These are phyloP conservation scores for Microchrysa polita DNA, from an alignment of 2,888 invertebrate genomes.

Conservation along the genomic window DNA sequence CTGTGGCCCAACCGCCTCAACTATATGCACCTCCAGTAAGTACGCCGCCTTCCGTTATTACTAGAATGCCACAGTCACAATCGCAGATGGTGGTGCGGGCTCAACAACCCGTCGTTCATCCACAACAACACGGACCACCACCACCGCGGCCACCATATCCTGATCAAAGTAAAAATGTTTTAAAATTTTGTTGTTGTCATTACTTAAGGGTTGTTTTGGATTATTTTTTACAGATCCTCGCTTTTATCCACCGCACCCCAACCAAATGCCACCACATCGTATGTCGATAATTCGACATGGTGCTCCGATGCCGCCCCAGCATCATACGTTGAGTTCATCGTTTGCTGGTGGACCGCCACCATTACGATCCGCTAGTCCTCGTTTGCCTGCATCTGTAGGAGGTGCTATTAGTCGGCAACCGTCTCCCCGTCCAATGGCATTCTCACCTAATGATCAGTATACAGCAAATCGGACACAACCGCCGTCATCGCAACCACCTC, in stretches of 20 bases:
- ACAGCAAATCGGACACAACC: slow-evolving; percentile 51
- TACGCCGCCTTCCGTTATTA: slow-evolving; percentile 69
- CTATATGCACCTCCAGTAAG: slow-evolving; percentile 64
- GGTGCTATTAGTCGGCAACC: slow-evolving; percentile 31
- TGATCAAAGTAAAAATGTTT: slow-evolving; percentile 54
- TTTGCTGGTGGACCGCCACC: slow-evolving; percentile 61
- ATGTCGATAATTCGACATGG: slow-evolving; percentile 40
- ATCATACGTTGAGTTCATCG: slow-evolving; percentile 58
- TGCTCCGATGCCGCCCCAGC: slow-evolving; percentile 47
- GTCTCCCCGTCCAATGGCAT: slow-evolving; percentile 37
- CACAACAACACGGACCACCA: neutral
- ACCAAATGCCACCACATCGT: slow-evolving; percentile 47
- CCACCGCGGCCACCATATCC: slow-evolving; percentile 51
- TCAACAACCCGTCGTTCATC: neutral
- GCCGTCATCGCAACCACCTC: slow-evolving; percentile 51
- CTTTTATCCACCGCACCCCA: slow-evolving; percentile 47
- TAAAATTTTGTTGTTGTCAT: slow-evolving; percentile 3
- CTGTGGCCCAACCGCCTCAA: slow-evolving; percentile 66
- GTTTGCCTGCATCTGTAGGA: slow-evolving; percentile 32
- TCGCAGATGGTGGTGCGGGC: neutral
- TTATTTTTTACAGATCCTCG: slow-evolving; percentile 45
- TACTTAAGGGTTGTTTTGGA: slow-evolving; percentile 1
- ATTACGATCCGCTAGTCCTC: slow-evolving; percentile 45
- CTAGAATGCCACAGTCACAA: slow-evolving; percentile 68
- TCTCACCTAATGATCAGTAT: slow-evolving; percentile 41